Base-by-base conservation (phyloP, 2,797 vertebrate species). In the Micrastur ruficollis region DNA sequence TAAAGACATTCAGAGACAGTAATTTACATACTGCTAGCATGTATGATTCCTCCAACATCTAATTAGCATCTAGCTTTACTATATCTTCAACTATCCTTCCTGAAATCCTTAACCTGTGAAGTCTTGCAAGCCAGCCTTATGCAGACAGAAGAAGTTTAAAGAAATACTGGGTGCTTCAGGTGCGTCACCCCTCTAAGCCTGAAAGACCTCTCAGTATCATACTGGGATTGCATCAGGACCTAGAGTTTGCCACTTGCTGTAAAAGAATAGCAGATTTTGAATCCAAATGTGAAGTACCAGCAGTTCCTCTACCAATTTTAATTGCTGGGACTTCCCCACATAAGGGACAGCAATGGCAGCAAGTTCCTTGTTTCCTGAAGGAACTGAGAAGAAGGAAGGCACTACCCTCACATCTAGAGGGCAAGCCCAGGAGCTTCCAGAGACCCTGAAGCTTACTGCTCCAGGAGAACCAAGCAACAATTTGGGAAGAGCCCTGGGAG, bases 401-500 rank as follows among this genome's bases (percentile, higher is more conserved):
- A 29, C 12, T 47, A 32, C 7, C 3, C 9, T 59, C 32, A 4
- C 38, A 49, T 11, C 38, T 42, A 26, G 15, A 40, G 7, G 4
- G 8, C 5, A 59, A 68, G 40, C 3, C 5, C 4, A n/a, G 26
- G 26, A 56, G 8, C 29, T 70, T 91, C 61, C 22, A 47, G 16
- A 46, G 8, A 40, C 20, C 36, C 36, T 36, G 36, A 36, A 61
- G 8, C 19, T 4, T 1, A 1, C 18, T 29, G 8, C 8, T 31
- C 27, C 23, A 55, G 50, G 31, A 46, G 5, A 12, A 29, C 22
- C 16, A 32, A 42, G 3, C 9, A 62, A 17, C 3, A n/a, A 34
- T 4, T 25, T 17, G 7, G 7, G 17, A 62, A 46, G 22, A 66
- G 5, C 6, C 5, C 3, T 18, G 0, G 5, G 1, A 53, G 8